A percentile compares a stretch with the other conserved stretches of the same genome.
Conservation (phyloP, 2,113 vertebrate genomes). For the Seriola quinqueradiata region DNA sequence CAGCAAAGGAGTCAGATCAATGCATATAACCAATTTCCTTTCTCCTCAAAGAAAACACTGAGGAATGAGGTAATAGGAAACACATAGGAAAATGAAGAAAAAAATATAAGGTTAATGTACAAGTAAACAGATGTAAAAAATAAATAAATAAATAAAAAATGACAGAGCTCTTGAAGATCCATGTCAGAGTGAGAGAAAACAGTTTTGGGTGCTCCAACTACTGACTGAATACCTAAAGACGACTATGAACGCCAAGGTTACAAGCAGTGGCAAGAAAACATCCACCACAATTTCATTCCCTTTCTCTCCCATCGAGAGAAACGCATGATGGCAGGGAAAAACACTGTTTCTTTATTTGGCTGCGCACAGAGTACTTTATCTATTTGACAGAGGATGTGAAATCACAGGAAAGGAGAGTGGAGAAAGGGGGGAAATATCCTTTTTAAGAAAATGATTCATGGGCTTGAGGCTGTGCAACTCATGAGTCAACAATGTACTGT, state of each 20-base stretch:
- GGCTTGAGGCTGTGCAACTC: conserved; percentile 72
- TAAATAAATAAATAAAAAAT: not conserved
- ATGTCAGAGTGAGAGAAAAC: conserved; percentile 16
- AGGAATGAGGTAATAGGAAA: not conserved
- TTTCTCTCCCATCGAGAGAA: conserved; percentile 52
- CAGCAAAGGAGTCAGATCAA: conserved; percentile 7
- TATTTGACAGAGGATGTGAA: conserved; percentile 79
- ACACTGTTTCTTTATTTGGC: conserved; percentile 78
- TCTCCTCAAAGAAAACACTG: conserved; percentile 21
- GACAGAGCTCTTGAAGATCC: not conserved
- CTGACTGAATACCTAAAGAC: conserved; percentile 44
- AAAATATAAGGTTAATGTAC: not conserved
- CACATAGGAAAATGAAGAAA: not conserved
- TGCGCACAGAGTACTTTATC: conserved; percentile 76
- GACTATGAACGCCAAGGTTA: conserved; percentile 42
- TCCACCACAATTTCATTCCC: conserved; percentile 68
- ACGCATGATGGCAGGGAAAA: conserved; percentile 63
- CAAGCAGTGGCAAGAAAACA: conserved; percentile 45
- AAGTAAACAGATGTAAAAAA: conserved; percentile 5
- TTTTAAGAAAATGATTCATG: conserved; percentile 83
- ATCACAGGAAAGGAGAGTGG: conserved; percentile 70
- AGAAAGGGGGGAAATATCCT: conserved; percentile 62
- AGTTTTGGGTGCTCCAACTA: conserved; percentile 13
- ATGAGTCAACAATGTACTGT: conserved; percentile 85
- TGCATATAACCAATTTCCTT: conserved; percentile 70